Base-by-base conservation (phyloP, 2,888 invertebrate species). In the Luperina nickerlii region DNA sequence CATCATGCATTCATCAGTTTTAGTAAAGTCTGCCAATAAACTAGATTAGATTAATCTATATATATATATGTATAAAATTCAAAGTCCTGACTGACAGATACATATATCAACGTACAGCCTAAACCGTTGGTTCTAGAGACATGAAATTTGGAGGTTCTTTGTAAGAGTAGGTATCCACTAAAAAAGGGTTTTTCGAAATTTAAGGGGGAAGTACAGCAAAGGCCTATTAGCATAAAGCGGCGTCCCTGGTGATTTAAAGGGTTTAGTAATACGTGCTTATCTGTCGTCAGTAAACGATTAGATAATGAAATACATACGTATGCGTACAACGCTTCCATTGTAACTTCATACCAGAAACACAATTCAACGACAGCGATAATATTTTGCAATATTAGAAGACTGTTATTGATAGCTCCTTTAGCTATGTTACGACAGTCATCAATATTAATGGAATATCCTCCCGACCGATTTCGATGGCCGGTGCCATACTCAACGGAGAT, bases 221-320 rank as follows among this genome's bases (percentile, higher is more conserved):
- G 27, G 45, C 45, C 68, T 72, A 88, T 92, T 89, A 88, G 74
- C 89, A 91, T 91, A 90, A 18, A 89, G 54, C 48, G 74, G 84
- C 84, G 45, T 88, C 89, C 71, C 79, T 79, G 84, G 85, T 90
- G 88, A 92, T 90, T 88, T 90, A 91, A 84, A 81, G 77, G 84
- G 80, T 80, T 76, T 81, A 81, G 82, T 82, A 77, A 85, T 85
- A 83, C 76, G 79, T 85, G 82, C 81, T 89, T 90, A 89, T 92
- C 90, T 83, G 20, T 68, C 65, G 76, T 78, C 76, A 74, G 51
- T 86, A 73, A 69, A 66, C 48, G 87, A 88, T 81, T 68, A 86
- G 88, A 88, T 86, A 77, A 76, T 79, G 48, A 68, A 78, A 76
- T 74, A 78, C 71, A 76, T 74, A 78, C 71, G 62, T 38, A 77